Conservation (phyloP, 2,113 vertebrate genomes). For the Turdus rufiventris region DNA sequence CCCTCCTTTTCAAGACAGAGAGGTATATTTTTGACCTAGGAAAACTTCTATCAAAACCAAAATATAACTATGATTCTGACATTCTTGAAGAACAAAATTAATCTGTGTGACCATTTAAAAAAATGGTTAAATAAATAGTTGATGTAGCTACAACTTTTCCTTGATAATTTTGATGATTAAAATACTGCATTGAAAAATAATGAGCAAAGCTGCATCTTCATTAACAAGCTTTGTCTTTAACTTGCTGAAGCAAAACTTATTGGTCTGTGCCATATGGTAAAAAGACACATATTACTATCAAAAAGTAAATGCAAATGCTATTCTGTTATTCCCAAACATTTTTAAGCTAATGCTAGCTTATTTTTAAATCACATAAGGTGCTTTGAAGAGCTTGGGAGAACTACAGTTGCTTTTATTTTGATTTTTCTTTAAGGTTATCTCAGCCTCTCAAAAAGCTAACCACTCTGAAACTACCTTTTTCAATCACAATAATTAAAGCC, state of each 20-base stretch:
- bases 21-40: background rate
- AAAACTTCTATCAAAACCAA: background rate
- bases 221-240: background rate
- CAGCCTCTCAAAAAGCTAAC: background rate
- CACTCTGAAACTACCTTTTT: conserved; percentile 28
- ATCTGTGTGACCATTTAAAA: background rate
- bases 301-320: background rate
- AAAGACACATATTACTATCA: background rate
- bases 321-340: background rate
- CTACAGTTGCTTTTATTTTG: background rate
- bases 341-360: background rate
- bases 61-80: background rate
- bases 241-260: background rate
- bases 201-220: background rate
- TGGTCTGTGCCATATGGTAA: background rate
- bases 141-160: background rate
- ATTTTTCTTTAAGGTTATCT: background rate
- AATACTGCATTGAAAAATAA: background rate
- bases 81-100: background rate
- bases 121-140: background rate
- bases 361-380: conserved; percentile 4
- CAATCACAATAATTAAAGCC: conserved; percentile 25
- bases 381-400: background rate
- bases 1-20: background rate
- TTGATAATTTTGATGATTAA: background rate